Percentiles rank a stretch among this genome's conserved stretches.
phyloP scores from a whole-genome alignment of 2,888 invertebrate genomes.

The Drosophila colorata region DNA sequence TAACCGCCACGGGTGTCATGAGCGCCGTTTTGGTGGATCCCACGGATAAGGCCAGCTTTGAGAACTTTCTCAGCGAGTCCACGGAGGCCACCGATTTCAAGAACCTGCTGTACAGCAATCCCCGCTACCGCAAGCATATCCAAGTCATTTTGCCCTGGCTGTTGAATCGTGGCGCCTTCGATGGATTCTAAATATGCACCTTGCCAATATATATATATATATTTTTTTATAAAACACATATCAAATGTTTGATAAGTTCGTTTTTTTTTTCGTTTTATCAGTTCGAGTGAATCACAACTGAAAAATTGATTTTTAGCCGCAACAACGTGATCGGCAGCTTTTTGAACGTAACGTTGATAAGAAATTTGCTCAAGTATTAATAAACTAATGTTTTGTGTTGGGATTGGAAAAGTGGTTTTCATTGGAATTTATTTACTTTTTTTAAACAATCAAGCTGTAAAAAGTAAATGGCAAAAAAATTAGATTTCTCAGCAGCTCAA shows the following conservation, averaged over 20 bases:
- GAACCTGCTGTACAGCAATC: conserved; percentile 58
- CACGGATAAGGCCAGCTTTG: conserved; percentile 61
- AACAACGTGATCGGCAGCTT: conserved; percentile 4
- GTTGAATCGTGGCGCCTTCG: conserved; percentile 69
- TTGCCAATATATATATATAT: not conserved
- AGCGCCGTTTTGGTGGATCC: conserved; percentile 69
- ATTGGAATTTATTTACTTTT: not conserved
- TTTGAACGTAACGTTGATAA: conserved; percentile 11
- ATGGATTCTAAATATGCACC: conserved; percentile 20
- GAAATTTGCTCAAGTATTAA: not conserved
- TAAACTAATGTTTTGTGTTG: conserved; percentile 1
- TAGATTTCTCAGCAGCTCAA: too few relatives aligned
- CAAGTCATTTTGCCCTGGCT: conserved; percentile 78
- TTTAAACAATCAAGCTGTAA: not conserved
- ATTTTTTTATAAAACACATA: not conserved
- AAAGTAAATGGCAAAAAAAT: not conserved
- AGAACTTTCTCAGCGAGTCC: conserved; percentile 56
- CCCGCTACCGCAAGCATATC: conserved; percentile 74
- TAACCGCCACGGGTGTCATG: conserved; percentile 69
- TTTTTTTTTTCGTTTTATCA: conserved; percentile 4
- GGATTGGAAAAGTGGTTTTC: not conserved
- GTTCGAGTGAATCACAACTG: conserved; percentile 1
- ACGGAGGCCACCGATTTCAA: conserved; percentile 55
- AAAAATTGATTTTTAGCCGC: not conserved
- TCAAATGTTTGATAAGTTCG: not conserved